Evolutionary conservation across 2,888 invertebrate genomes (phyloP).

Genomic region (Megaustenia siamemsis): DNA sequence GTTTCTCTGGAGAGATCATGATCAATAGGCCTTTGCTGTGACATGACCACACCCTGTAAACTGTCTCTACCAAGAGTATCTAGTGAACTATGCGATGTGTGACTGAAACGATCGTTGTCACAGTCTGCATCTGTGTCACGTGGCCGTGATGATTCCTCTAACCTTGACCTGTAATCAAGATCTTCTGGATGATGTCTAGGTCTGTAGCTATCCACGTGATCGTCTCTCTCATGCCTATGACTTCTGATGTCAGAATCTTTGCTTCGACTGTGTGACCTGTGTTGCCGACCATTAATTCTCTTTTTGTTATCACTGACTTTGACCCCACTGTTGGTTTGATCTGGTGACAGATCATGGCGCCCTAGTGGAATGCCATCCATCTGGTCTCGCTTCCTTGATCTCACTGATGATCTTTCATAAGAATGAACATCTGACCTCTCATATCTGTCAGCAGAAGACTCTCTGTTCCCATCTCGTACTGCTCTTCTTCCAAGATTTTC

Average conservation of each 20-base stretch:
- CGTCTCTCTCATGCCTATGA: background rate
- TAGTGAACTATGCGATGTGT: slow-evolving; percentile 35
- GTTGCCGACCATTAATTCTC: slow-evolving; percentile 7
- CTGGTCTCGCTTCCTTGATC: slow-evolving; percentile 38
- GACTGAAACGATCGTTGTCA: slow-evolving; percentile 47
- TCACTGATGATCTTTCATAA: slow-evolving; percentile 34
- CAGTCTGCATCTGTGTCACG: slow-evolving; percentile 40
- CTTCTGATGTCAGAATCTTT: background rate
- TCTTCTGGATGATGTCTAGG: slow-evolving; percentile 22
- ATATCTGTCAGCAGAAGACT: slow-evolving; percentile 11
- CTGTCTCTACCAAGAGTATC: slow-evolving; percentile 30
- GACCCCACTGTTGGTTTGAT: background rate
- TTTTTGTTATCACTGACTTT: background rate
- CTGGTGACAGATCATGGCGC: background rate
- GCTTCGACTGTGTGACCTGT: slow-evolving; percentile 40
- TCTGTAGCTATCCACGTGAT: slow-evolving; percentile 19
- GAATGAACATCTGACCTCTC: slow-evolving; percentile 27
- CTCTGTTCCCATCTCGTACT: slow-evolving; percentile 39
- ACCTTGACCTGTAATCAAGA: slow-evolving; percentile 25
- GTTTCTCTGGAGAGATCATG: background rate
- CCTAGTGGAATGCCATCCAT: slow-evolving; percentile 39
- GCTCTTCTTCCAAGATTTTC: slow-evolving; percentile 26
- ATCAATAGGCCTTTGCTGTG: background rate
- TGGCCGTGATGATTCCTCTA: slow-evolving; percentile 26
- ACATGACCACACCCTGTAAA: background rate